Base-by-base conservation (phyloP, 1,140 invertebrate species). In the Leptinotarsa defecta region DNA sequence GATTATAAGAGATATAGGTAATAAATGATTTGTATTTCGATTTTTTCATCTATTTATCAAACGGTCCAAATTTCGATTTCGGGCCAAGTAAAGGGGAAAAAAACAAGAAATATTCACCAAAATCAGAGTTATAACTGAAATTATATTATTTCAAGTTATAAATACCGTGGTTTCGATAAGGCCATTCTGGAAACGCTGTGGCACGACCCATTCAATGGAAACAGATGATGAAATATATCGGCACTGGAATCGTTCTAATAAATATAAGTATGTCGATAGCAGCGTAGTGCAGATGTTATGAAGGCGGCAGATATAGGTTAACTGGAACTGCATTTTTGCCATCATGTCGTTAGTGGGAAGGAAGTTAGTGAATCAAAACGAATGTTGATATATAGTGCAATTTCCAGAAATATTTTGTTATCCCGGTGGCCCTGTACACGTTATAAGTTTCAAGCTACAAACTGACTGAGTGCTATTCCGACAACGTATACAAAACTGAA, bases 191-290 rank as follows among this genome's bases (percentile, higher is more conserved):
- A 57, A 57, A 57, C 0, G 13, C 52, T 57, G 15, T 57, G 15
- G 52, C n/a, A 4, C 52, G 52, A 57, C 17, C 17, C 52, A 17
- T 57, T 57, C n/a, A n/a, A 57, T 57, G 15, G 52, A 57, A 57
- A 57, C 15, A 57, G 8, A 57, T 6, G 52, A 57, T 57, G 5
- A 57, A 57, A 57, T 57, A 57, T 57, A 57, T 57, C 52, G 8
- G 4, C 52, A 57, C 52, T 57, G 52, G 17, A 57, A 57, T 57
- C 17, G 52, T 57, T 57, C 17, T 57, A 57, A 57, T 57, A 57
- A 57, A 57, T 57, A 57, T 57, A 57, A 57, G 52, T n/a, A 57
- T n/a, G 52, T 57, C 52, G 52, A 57, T 57, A 57, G 52, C 52
- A 57, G 52, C 52, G 17, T 19, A 57, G 52, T 57, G n/a, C 6